phyloP scores from a whole-genome alignment of 2,113 vertebrate species.

The Melospiza georgiana region DNA sequence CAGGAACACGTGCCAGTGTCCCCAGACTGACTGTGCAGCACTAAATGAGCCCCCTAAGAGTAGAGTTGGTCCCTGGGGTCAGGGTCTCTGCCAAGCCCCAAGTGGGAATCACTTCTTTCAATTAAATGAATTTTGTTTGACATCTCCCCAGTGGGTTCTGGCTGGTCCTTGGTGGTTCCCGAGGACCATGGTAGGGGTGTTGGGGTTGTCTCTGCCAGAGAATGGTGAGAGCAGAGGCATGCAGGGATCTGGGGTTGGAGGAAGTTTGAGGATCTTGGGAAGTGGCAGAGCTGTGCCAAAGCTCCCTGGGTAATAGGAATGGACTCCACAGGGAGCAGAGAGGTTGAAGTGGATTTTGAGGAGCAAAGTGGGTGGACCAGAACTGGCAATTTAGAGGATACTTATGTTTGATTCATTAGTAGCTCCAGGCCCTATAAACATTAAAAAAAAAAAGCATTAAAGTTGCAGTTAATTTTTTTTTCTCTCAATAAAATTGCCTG shows the following conservation, averaged over 20 bases:
- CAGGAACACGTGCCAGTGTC: neutral
- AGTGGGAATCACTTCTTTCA: neutral
- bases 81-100: neutral
- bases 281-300: accelerated
- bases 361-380: slow-evolving; percentile 17
- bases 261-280: neutral
- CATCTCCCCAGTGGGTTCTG: neutral
- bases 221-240: neutral
- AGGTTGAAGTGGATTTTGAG: neutral
- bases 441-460: slow-evolving; percentile 8
- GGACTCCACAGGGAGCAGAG: neutral
- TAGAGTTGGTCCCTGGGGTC: neutral
- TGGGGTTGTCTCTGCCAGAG: neutral
- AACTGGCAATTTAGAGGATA: neutral
- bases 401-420: slow-evolving; percentile 43
- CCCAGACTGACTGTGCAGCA: neutral
- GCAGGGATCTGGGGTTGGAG: neutral
- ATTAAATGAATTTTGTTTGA: neutral
- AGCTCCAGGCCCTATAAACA: slow-evolving; percentile 42
- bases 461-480: neutral
- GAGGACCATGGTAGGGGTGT: neutral
- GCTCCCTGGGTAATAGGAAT: neutral
- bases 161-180: neutral
- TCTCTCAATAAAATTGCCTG: slow-evolving; percentile 24
- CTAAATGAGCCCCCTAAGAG: neutral